Base-by-base conservation (phyloP, 1,140 invertebrate species). In the Penaeus chinensis region DNA sequence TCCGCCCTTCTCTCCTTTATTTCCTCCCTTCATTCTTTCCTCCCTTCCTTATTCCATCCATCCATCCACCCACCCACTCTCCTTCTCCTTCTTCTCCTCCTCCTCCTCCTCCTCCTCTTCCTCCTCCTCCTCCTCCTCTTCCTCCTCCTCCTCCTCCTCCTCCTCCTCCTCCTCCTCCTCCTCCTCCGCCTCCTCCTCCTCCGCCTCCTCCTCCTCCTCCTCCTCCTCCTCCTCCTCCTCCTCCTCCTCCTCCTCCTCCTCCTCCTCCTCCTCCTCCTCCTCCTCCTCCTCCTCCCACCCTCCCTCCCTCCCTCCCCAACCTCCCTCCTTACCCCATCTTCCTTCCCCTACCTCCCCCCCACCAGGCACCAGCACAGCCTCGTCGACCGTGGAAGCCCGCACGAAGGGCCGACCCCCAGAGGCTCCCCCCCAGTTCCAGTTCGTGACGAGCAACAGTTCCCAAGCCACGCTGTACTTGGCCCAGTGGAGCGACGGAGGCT, bases 341-440 rank as follows among this genome's bases (percentile, higher is more conserved):
- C 20, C 42, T 20, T 4, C 10, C 10, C 37, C 76, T 8, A 5
- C 42, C 27, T 16, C 18, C 60, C 37, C 54, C 24, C 24, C 65
- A 19, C 22, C 86, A 93, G 91, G 85, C 91, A 89, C 37, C 69
- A 96, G 96, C 96, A 81, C 96, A 96, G 54, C 96, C 96, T 85
- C 97, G 91, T 96, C 96, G 90, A 96, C 97, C 87, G 95, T 97
- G 20, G 95, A 96, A 90, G 95, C 96, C 1, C 95, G 95, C 77
- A 97, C 96, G 1, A 96, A 96, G 91, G 96, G 90, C 0, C 83
- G 80, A 8, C 54, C 90, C 2, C 95, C 96, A 0, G 94, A 95
- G 5, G 93, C 95, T 79, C 95, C 95, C 5, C 92, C 94, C 2
- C 92, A 94, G 0, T 93, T 94, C 1, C 93, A 94, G 71, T 94